Evolutionary conservation across 2,113 vertebrate genomes (phyloP).

Genomic region (Acanthochromis polyacanthus): DNA sequence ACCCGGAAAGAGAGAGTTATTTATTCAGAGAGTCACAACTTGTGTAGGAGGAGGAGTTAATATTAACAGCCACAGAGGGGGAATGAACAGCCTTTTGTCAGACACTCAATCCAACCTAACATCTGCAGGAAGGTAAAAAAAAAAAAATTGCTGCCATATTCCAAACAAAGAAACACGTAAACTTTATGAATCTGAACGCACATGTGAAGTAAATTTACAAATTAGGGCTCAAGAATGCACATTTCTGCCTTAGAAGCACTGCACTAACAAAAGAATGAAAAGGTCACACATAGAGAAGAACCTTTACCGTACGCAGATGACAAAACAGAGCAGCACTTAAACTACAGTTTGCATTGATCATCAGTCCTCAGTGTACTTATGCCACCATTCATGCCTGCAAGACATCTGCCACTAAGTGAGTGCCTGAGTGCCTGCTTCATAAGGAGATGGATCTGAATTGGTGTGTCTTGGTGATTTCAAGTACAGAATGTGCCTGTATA

Average conservation of each 20-base stretch:
- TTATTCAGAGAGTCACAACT: conserved; percentile 45
- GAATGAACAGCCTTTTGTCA: conserved; percentile 61
- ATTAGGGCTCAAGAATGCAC: too few species aligned
- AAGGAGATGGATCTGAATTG: background rate
- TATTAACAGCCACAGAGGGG: conserved; percentile 10
- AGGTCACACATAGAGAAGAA: too few species aligned
- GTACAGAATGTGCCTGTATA: background rate
- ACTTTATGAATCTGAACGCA: background rate
- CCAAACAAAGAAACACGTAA: background rate
- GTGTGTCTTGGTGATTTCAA: too few species aligned
- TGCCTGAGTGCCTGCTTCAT: background rate
- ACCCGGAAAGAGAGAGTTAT: conserved; percentile 42
- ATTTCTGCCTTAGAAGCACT: background rate
- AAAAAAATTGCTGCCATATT: background rate
- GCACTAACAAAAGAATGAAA: too few species aligned
- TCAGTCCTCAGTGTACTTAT: background rate
- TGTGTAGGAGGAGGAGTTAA: conserved; percentile 30
- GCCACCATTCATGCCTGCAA: background rate
- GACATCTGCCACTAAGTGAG: background rate
- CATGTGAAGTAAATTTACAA: background rate
- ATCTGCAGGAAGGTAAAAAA: conserved; percentile 30
- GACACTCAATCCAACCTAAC: background rate
- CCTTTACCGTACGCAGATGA: too few species aligned
- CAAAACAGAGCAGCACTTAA: background rate
- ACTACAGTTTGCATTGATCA: background rate